These are phyloP conservation scores for Lycaena phlaeas DNA, from an alignment of 2,888 invertebrate species.

Conservation along the genomic window DNA sequence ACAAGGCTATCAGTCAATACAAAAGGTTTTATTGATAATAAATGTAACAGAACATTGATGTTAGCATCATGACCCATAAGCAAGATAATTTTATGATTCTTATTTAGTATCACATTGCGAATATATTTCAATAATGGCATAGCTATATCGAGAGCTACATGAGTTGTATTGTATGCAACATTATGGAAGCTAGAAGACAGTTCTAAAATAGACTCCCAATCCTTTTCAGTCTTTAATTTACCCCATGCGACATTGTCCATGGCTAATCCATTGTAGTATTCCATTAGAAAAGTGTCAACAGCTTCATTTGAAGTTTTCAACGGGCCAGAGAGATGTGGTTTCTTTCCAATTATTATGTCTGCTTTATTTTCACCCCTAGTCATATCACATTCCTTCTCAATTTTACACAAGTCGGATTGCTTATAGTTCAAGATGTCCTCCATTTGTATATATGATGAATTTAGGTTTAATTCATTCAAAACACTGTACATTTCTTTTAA, in stretches of 20 bases:
- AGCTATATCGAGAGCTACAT: constrained; percentile 48
- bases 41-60: constrained; percentile 41
- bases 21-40: constrained; percentile 38
- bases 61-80: constrained; percentile 62
- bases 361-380: constrained; percentile 33
- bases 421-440: constrained; percentile 43
- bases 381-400: constrained; percentile 39
- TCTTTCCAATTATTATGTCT: constrained; percentile 30
- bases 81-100: constrained; percentile 32
- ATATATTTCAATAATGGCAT: constrained; percentile 40
- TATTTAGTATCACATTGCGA: constrained; percentile 30
- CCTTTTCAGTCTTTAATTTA: constrained; percentile 22
- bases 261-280: constrained; percentile 50
- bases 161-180: constrained; percentile 44
- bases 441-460: constrained; percentile 33
- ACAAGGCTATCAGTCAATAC: constrained; percentile 37
- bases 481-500: constrained; percentile 34
- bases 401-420: constrained; percentile 39
- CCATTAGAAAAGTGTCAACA: constrained; percentile 55
- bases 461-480: constrained; percentile 33
- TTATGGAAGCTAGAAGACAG: constrained; percentile 44
- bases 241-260: constrained; percentile 51
- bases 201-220: constrained; percentile 38
- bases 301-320: constrained; percentile 50
- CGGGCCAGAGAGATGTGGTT: constrained; percentile 45